Percentiles rank a stretch among this genome's conserved stretches.
These are phyloP conservation scores for Discoglossus pictus DNA, from an alignment of 2,797 vertebrate species.

Conservation along the genomic window DNA sequence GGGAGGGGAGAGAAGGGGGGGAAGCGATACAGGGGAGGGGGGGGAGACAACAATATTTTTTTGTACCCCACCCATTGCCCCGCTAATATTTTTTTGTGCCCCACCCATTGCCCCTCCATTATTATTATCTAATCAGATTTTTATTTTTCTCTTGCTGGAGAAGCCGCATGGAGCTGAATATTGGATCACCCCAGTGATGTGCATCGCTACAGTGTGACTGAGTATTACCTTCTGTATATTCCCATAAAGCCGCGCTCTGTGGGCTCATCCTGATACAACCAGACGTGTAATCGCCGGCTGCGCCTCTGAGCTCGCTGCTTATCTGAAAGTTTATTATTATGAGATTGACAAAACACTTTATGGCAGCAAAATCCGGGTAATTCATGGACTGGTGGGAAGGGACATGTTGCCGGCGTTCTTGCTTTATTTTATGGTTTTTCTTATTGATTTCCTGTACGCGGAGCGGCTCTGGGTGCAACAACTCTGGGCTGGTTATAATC, in stretches of 20 bases:
- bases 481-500: constrained; percentile 33
- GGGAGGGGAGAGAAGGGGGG: too few relatives aligned
- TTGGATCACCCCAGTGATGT: constrained; percentile 39
- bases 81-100: too few relatives aligned
- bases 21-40: too few relatives aligned
- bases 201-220: constrained; percentile 29
- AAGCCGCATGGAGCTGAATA: constrained; percentile 44
- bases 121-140: constrained; percentile 48
- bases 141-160: constrained; percentile 45
- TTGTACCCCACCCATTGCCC: too few relatives aligned
- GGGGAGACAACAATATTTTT: too few relatives aligned
- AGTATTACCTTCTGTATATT: constrained; percentile 21
- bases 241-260: constrained; percentile 23
- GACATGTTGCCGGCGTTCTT: constrained; percentile 15
- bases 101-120: too few relatives aligned
- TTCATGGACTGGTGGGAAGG: constrained; percentile 10
- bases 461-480: background rate
- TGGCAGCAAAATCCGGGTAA: constrained; percentile 28
- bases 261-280: constrained; percentile 34
- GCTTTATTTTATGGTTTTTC: constrained; percentile 25
- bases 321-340: constrained; percentile 44
- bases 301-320: constrained; percentile 32
- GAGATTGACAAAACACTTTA: constrained; percentile 43
- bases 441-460: constrained; percentile 38
- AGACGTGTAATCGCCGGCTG: constrained; percentile 40